These are phyloP conservation scores for Poicephalus gulielmi DNA, from an alignment of 2,113 vertebrate species.

Conservation along the genomic window DNA sequence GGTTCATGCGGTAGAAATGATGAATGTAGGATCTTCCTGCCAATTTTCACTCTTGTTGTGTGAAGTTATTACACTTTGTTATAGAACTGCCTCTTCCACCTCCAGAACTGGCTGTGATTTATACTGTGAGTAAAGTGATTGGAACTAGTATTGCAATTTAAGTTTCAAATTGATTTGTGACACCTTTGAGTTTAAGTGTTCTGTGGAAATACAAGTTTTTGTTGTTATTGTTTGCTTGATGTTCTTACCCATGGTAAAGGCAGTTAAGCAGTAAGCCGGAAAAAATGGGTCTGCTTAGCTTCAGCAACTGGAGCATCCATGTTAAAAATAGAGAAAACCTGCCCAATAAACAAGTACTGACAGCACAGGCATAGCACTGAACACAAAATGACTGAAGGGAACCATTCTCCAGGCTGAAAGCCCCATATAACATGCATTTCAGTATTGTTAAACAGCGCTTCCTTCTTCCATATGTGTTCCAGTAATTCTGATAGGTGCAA, in stretches of 20 bases:
- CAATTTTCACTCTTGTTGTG: constrained; percentile 32
- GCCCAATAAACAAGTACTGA: not conserved
- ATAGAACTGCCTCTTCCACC: constrained; percentile 35
- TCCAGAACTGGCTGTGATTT: constrained; percentile 55
- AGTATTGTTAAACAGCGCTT: not conserved
- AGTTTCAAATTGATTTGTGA: constrained; percentile 64
- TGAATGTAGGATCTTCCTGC: constrained; percentile 38
- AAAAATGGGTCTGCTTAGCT: constrained; percentile 7
- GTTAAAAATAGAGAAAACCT: constrained; percentile 8
- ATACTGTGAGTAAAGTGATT: constrained; percentile 53
- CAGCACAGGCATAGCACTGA: not conserved
- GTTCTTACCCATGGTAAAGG: constrained; percentile 6
- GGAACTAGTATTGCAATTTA: constrained; percentile 59
- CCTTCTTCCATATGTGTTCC: not conserved
- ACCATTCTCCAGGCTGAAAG: not conserved
- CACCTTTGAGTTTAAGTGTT: constrained; percentile 44
- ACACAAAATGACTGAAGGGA: not conserved
- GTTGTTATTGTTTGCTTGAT: constrained; percentile 34
- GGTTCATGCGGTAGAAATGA: not conserved
- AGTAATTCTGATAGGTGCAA: not conserved
- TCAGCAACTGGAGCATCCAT: not conserved
- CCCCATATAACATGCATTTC: not conserved
- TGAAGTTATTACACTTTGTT: constrained; percentile 39
- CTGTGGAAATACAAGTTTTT: constrained; percentile 36
- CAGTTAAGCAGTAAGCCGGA: not conserved